phyloP scores from a whole-genome alignment of 2,113 vertebrate species.

The Crotalus viridis region DNA sequence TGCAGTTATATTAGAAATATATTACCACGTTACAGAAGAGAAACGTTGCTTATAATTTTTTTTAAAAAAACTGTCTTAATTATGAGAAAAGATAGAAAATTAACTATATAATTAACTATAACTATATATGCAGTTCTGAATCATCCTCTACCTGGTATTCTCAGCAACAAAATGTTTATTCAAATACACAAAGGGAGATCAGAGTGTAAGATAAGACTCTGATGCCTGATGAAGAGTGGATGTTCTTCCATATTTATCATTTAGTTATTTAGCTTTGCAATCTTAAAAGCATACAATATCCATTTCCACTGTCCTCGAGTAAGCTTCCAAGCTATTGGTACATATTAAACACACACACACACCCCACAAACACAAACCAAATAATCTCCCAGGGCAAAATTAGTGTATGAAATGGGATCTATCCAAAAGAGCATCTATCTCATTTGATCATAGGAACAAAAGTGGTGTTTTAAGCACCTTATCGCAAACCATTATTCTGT shows the following conservation, averaged over 20 bases:
- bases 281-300: background rate
- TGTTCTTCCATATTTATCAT: background rate
- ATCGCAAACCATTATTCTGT: background rate
- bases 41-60: background rate
- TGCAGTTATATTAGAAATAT: background rate
- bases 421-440: background rate
- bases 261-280: background rate
- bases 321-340: background rate
- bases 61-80: background rate
- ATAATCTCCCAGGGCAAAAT: background rate
- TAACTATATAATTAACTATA: background rate
- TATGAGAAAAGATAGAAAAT: background rate
- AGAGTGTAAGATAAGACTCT: background rate
- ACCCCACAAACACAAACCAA: background rate
- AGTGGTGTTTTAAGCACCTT: background rate
- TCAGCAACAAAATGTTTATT: background rate
- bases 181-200: background rate
- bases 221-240: background rate
- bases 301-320: background rate
- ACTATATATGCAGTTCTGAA: background rate
- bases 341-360: background rate
- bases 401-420: background rate
- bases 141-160: background rate
- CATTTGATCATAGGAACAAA: background rate
- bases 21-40: background rate